phyloP scores from a whole-genome alignment of 2,113 vertebrate species.

The Poeciliopsis turrubarensis region DNA sequence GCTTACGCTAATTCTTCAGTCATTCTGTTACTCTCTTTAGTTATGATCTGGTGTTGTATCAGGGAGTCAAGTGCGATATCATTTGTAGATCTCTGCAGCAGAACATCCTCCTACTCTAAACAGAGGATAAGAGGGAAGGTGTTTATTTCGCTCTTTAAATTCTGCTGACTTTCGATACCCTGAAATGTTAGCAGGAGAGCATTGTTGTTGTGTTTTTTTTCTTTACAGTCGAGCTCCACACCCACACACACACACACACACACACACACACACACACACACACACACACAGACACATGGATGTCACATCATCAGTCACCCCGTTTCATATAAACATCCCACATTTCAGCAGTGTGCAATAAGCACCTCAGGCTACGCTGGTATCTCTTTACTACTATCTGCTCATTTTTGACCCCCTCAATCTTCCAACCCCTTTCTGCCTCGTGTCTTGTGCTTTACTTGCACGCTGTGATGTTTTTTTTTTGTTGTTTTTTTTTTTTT shows the following conservation, averaged over 20 bases:
- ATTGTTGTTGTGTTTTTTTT: background rate
- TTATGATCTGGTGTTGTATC: background rate
- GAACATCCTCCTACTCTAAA: background rate
- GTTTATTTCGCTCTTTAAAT: constrained; percentile 7
- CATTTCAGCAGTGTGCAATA: constrained; percentile 49
- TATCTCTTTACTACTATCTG: constrained; percentile 50
- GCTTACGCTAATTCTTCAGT: background rate
- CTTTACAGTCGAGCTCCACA: constrained; percentile 6
- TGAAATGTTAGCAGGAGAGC: background rate
- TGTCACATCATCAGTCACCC: constrained; percentile 61
- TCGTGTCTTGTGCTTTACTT: constrained; percentile 30
- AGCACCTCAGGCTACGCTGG: constrained; percentile 36
- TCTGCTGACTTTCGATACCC: background rate
- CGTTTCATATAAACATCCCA: constrained; percentile 53
- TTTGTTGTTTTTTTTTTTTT: no score
- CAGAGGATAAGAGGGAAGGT: background rate
- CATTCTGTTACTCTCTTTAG: background rate
- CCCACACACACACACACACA: constrained; percentile 1
- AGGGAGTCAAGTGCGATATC: background rate
- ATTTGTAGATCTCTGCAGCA: background rate
- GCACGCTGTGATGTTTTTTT: constrained; percentile 28
- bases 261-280: constrained; percentile 1
- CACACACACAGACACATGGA: background rate
- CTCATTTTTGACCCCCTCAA: constrained; percentile 53
- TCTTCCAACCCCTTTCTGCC: constrained; percentile 26